Evolutionary conservation across 1,140 invertebrate species (phyloP), one percentile per base, ranked within the genome.

Genomic region (Panonychus citri): DNA sequence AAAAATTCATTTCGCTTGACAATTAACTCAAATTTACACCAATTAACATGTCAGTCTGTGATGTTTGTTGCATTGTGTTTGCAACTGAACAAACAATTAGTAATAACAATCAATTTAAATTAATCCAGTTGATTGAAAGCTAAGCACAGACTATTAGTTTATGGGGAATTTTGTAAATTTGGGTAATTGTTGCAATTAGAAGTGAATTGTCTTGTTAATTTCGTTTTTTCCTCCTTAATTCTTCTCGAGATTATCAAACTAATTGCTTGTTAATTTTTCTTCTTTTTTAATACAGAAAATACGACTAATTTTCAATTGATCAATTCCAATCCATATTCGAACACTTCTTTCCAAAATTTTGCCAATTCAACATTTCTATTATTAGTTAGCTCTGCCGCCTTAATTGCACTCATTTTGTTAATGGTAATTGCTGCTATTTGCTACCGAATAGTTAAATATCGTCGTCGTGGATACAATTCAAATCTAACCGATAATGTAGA

Each of bases 361-460:
- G 79, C 83, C 62, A 80, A 79, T 48, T 80, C 82, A 21, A 76
- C 76, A 46, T 81, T 83, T 72, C 75, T 83, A 60, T 73, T 85
- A 19, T 70, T 81, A 46, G 63, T 81, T 15, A 77, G 79, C n/a
- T 73, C 78, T 12, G 30, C 28, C 15, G 42, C 53, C 19, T 28
- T 59, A 5, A 26, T 57, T 24, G 17, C 46, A 4, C 19, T 59
- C 5, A 42, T 43, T 5, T 69, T 80, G 53, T 69, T 83, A 13
- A 71, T 81, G 34, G 13, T 54, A 21, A 59, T 75, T 80, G 53
- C 66, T 84, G 25, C 66, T 85, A 4, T 57, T n/a, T 81, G 79
- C 62, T 81, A 82, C 68, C 80, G 79, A 65, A 70, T 83, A 50
- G 71, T 78, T 37, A 79, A 80, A 68, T 74, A 77, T 55, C 69